Conservation (phyloP, 2,797 vertebrate genomes). For the Rhincodon typus region DNA sequence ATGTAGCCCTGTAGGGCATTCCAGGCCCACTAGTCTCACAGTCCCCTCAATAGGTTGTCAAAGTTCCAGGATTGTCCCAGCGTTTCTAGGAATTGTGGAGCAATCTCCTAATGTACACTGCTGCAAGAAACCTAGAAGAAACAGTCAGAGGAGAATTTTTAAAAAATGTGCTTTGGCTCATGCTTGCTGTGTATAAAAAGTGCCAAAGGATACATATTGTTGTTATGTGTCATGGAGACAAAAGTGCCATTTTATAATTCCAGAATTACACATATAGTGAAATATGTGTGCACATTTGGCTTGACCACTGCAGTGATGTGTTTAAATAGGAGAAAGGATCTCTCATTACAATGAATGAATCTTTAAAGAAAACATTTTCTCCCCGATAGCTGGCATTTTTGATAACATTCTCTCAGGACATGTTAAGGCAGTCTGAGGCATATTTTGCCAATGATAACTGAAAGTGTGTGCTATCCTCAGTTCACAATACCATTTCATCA, state of each 20-base stretch:
- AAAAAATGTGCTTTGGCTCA: background rate
- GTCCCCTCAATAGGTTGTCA: background rate
- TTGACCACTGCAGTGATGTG: background rate
- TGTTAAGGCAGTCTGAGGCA: background rate
- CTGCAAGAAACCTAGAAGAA: background rate
- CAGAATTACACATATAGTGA: background rate
- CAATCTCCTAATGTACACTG: too few species aligned
- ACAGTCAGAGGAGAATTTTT: background rate
- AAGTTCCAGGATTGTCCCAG: background rate
- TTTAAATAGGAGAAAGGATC: background rate
- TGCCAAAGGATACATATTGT: background rate
- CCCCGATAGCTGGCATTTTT: background rate
- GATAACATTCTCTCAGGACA: background rate
- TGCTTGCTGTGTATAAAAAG: background rate
- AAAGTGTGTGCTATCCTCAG: background rate
- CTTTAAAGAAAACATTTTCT: background rate
- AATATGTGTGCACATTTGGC: background rate
- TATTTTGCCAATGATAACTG: background rate
- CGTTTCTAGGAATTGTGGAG: too few species aligned
- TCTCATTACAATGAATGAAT: background rate
- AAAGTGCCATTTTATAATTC: background rate
- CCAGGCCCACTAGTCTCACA: too few species aligned
- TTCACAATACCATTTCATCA: background rate
- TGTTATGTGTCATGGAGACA: background rate
- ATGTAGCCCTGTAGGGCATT: background rate